A percentile compares a stretch with the other conserved stretches of the same genome.
phyloP scores from a whole-genome alignment of 2,888 invertebrate genomes.

The Heteromurus nitidus region DNA sequence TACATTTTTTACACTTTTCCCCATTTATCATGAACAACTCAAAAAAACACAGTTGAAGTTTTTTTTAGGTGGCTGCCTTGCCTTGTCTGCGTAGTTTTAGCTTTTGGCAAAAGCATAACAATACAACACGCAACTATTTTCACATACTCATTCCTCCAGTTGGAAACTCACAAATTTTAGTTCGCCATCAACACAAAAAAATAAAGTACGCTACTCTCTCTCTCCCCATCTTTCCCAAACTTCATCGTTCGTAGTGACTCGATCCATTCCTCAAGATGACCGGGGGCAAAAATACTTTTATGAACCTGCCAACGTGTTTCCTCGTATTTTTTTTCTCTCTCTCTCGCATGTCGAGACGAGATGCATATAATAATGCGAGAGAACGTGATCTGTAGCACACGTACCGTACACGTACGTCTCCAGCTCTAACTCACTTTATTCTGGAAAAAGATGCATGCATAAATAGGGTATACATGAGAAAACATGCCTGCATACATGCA shows the following conservation, averaged over 20 bases:
- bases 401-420: neutral
- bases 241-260: conserved; percentile 18
- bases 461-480: neutral
- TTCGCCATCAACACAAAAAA: neutral
- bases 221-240: no score
- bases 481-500: conserved; percentile 1
- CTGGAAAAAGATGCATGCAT: neutral
- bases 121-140: neutral
- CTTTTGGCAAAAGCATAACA: conserved; percentile 2
- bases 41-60: neutral
- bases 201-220: no score
- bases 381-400: neutral
- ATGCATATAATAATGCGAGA: neutral
- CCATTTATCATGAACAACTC: conserved; percentile 42
- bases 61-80: no score
- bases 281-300: conserved; percentile 52
- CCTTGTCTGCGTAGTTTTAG: no score
- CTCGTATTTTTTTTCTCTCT: neutral
- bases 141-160: neutral
- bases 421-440: no score
- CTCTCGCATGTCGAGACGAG: no score
- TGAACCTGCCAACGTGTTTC: conserved; percentile 45
- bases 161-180: neutral
- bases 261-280: conserved; percentile 21
- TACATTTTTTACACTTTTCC: neutral